phyloP scores from a whole-genome alignment of 2,113 vertebrate species.

The Thamnophis sirtalis region DNA sequence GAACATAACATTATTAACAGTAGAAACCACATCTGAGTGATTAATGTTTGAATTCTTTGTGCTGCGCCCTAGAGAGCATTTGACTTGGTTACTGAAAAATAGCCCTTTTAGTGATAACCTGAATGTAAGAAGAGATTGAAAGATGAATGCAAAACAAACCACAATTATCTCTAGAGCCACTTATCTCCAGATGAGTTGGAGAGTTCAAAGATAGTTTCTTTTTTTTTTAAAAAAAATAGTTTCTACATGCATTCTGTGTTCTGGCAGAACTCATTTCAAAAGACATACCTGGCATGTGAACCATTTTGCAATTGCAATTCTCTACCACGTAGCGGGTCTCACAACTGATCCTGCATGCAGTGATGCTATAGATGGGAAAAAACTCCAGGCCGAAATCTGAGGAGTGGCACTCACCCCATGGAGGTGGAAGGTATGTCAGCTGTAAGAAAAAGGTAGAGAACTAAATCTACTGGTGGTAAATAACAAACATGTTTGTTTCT shows the following conservation, averaged over 20 bases:
- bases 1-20: background rate
- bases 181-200: background rate
- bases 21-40: background rate
- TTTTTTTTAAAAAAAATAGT: too few species aligned
- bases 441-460: constrained; percentile 61
- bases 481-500: background rate
- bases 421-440: constrained; percentile 95
- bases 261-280: background rate
- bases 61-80: background rate
- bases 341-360: constrained; percentile 95
- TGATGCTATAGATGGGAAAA: constrained; percentile 94
- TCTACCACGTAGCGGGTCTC: constrained; percentile 98
- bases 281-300: constrained; percentile 92
- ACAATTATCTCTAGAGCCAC: background rate
- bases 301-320: constrained; percentile 99
- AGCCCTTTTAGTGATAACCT: background rate
- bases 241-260: background rate
- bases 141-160: background rate
- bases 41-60: background rate
- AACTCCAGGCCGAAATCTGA: constrained; percentile 88
- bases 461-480: constrained; percentile 4
- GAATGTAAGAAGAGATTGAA: background rate
- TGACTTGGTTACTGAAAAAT: background rate
- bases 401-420: constrained; percentile 94
- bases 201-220: background rate